Base-by-base conservation (phyloP, 2,797 vertebrate species). In the Trematocara caparti region DNA sequence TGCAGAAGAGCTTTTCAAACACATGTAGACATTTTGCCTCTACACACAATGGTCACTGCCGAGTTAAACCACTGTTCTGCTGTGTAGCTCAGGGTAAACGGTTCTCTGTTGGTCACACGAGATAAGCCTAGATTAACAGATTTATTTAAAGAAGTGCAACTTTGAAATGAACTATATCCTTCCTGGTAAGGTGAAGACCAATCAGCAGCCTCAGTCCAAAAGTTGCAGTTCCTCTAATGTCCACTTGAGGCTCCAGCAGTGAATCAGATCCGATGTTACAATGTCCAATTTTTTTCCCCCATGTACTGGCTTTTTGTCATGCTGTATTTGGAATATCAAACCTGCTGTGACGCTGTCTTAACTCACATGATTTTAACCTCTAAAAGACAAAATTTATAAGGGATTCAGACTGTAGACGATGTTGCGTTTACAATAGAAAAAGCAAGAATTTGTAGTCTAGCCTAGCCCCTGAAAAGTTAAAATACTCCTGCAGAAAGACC, bases 231-330 rank as follows among this genome's bases (percentile, higher is more conserved):
- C 5, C 19, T 27, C 0, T 66, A 43, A 66, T 8, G 38, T 24
- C 62, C 38, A 66, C 38, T 43, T 15, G 38, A 66, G 36, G 13
- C 13, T 21, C 19, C 62, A 66, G 12, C 13, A 15, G 62, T 24
- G 62, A 66, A 24, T 24, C 19, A 15, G 13, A 6, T 13, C 57
- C 11, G 2, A 38, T 15, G 38, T 24, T 21, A 36, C 2, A 24
- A 43, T 43, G 19, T 43, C n/a, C 3, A 43, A 6, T 19, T 40
- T 14, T 14, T 21, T 40, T 6, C 0, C 0, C 12, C 19, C 19
- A 40, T 64, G 36, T 4, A 40, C 19, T 2, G 36, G 36, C 36
- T 21, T 66, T 24, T 66, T 24, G 62, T 43, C 62, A 4, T 14
- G 36, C 36, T 64, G 36, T 38, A 40, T 21, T 19, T 43, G 13